Base-by-base conservation (phyloP, 2,113 vertebrate species). In the Lichenostomus cassidix region DNA sequence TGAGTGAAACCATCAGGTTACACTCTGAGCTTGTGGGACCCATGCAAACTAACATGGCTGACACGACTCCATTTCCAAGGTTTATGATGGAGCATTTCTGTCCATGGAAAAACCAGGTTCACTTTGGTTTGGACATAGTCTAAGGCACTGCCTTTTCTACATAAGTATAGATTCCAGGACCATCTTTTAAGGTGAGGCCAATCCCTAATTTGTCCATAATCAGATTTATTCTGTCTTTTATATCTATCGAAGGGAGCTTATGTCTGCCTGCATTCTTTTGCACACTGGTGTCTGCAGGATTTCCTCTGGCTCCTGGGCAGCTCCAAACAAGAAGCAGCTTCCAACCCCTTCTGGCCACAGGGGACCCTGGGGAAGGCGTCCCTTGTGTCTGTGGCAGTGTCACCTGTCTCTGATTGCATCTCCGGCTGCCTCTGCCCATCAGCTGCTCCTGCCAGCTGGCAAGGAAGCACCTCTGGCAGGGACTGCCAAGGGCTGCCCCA, bases 341-440 rank as follows among this genome's bases (percentile, higher is more conserved):
- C 15, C 9, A 31, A 35, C 8, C 15, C 14, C 9, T 71, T 12
- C 27, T 80, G 59, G 52, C 33, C 37, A 65, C 1, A 4, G 29
- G 17, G 15, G 9, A 50, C 56, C 9, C n/a, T 0, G 3, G 12
- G 12, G 59, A 79, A 75, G 14, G n/a, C 0, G 0, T 67, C 37
- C 15, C 14, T n/a, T 55, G 1, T 80, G 21, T 79, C 78, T 82
- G 29, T 4, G 5, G 50, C 3, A 1, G 53, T 87, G 70, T 83
- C 2, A 24, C 46, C 41, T 85, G 76, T 67, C 2, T 2, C 21
- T 2, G 2, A 10, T 67, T 74, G 56, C 53, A 62, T 81, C 55
- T 81, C 56, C 0, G 0, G 59, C 71, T n/a, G 11, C 63, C 23
- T 87, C 64, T 94, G 70, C 60, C 70, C 77, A 49, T 76, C 4